A percentile compares a stretch with the other conserved stretches of the same genome.
phyloP scores from a whole-genome alignment of 1,140 invertebrate genomes.

The Proales similis region DNA sequence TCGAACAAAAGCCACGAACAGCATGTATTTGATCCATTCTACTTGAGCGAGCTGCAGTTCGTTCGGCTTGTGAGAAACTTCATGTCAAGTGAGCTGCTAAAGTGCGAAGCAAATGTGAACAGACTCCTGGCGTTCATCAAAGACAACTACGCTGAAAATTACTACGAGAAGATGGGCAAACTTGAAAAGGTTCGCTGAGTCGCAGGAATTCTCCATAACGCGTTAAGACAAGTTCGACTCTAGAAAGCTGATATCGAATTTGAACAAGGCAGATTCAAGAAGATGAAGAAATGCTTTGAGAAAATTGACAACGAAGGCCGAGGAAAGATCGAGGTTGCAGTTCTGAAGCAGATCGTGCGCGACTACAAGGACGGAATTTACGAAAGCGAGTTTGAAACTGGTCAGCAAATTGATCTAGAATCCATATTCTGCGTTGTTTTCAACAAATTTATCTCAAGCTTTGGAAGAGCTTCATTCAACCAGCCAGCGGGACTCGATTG shows the following conservation, averaged over 20 bases:
- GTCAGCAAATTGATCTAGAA: no score
- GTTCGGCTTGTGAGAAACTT: neutral
- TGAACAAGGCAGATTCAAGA: constrained; percentile 2
- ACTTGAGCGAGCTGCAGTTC: constrained; percentile 19
- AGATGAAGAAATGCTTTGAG: constrained; percentile 10
- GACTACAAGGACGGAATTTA: constrained; percentile 32
- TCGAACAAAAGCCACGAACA: neutral
- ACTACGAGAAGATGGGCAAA: constrained; percentile 27
- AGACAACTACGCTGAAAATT: constrained; percentile 34
- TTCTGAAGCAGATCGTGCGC: neutral
- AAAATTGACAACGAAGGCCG: constrained; percentile 35
- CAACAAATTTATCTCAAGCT: neutral
- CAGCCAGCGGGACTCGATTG: no score
- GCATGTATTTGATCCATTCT: constrained; percentile 13
- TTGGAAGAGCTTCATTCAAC: no score
- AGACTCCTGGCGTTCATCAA: constrained; percentile 14
- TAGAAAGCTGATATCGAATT: constrained; percentile 8
- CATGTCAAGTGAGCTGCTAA: constrained; percentile 7
- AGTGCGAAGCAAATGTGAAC: constrained; percentile 29
- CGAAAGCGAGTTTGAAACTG: constrained; percentile 7
- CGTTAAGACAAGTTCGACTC: neutral
- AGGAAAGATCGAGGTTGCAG: constrained; percentile 3
- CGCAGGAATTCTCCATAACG: neutral
- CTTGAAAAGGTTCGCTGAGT: neutral
- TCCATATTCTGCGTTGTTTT: neutral